phyloP scores from a whole-genome alignment of 2,888 invertebrate species.

The Trachelus troglodyta region DNA sequence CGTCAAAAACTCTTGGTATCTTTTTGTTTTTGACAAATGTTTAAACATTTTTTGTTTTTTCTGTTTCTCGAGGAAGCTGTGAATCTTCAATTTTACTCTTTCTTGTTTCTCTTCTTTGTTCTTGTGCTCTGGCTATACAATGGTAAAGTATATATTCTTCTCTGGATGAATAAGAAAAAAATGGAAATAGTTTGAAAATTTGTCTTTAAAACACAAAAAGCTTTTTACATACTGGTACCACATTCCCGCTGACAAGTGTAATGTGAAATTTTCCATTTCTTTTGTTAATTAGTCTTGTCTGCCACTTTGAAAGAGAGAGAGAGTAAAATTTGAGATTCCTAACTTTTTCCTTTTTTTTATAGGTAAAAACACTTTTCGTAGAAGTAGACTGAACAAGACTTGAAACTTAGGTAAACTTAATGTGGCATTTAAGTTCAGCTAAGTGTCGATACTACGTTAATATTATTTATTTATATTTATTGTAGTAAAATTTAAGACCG shows the following conservation, averaged over 20 bases:
- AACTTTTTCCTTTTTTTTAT: neutral
- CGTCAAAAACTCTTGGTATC: too few species aligned
- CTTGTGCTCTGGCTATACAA: neutral
- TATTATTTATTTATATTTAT: constrained; percentile 25
- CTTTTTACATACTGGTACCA: neutral
- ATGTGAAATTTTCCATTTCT: neutral
- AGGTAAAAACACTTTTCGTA: constrained; percentile 35
- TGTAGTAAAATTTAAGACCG: neutral
- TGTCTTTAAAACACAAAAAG: neutral
- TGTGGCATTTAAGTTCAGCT: constrained; percentile 34
- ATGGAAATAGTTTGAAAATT: neutral
- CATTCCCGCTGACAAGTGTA: neutral
- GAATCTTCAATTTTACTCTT: neutral
- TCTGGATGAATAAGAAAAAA: neutral
- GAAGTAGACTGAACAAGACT: constrained; percentile 54
- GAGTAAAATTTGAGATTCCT: constrained; percentile 8
- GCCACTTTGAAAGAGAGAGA: neutral
- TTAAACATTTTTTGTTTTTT: neutral
- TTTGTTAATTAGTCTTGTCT: neutral
- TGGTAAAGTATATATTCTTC: neutral
- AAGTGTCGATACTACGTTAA: constrained; percentile 29
- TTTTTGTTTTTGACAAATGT: neutral
- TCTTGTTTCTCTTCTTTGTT: neutral
- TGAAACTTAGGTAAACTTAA: constrained; percentile 39
- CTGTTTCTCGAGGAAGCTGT: neutral